A percentile compares a stretch with the other conserved stretches of the same genome.
Evolutionary conservation across 2,888 invertebrate genomes (phyloP).

Genomic region (Metellina segmentata): DNA sequence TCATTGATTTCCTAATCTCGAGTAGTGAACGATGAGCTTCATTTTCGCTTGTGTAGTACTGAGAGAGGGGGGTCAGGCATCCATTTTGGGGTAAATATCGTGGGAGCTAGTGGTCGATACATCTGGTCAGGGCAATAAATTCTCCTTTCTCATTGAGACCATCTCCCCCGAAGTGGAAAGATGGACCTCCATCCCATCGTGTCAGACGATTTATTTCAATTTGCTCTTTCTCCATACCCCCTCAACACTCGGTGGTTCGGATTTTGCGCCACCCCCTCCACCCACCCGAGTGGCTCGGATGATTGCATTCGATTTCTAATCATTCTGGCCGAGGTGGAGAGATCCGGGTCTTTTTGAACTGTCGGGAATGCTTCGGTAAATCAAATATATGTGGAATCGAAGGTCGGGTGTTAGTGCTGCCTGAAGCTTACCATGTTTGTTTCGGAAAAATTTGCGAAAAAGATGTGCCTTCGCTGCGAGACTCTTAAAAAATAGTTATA

Average conservation of each 20-base stretch:
- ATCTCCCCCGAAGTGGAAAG: not conserved
- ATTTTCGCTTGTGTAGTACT: too few relatives aligned
- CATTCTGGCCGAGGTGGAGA: not conserved
- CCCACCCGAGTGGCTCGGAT: not conserved
- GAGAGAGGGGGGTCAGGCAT: not conserved
- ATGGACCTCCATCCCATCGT: conserved; percentile 3
- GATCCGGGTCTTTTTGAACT: not conserved
- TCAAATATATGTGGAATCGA: too few relatives aligned
- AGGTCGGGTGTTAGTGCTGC: too few relatives aligned
- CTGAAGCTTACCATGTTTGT: too few relatives aligned
- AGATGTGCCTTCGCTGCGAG: too few relatives aligned
- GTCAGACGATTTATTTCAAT: conserved; percentile 70
- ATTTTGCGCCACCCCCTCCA: not conserved
- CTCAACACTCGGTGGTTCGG: conserved; percentile 6
- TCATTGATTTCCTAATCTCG: too few relatives aligned
- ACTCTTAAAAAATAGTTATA: too few relatives aligned
- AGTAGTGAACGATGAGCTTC: too few relatives aligned
- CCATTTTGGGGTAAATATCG: not conserved
- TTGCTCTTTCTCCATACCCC: conserved; percentile 35
- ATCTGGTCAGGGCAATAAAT: not conserved
- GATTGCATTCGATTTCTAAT: conserved; percentile 51
- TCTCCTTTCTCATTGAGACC: not conserved
- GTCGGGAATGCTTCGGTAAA: not conserved
- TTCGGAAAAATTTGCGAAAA: too few relatives aligned
- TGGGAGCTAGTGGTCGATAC: not conserved